Percentiles rank a stretch among this genome's conserved stretches.
These are phyloP conservation scores for Stratiolaelaps scimitus DNA, from an alignment of 1,140 invertebrate species.

Conservation along the genomic window DNA sequence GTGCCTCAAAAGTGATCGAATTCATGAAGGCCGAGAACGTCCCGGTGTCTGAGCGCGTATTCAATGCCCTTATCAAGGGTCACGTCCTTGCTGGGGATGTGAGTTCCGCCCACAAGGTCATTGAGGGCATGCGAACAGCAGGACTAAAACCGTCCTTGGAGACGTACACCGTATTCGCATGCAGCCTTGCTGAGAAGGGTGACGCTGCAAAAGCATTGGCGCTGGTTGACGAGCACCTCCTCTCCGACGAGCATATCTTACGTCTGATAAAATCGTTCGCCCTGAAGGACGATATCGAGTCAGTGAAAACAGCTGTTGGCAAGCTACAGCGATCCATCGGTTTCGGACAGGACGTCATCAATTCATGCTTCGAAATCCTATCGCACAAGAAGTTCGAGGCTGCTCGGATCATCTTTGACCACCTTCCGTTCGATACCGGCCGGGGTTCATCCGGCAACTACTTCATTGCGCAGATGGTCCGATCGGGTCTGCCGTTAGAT, in stretches of 20 bases:
- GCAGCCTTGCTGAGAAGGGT: not conserved
- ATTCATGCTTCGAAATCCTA: no score
- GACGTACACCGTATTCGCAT: not conserved
- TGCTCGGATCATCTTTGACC: no score
- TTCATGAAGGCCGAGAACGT: not conserved
- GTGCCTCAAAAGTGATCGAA: slow-evolving; percentile 17
- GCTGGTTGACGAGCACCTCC: not conserved
- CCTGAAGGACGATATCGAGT: not conserved
- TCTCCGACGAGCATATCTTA: slow-evolving; percentile 6
- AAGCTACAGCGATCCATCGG: no score
- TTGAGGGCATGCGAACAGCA: not conserved
- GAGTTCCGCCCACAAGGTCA: not conserved
- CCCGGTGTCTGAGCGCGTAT: not conserved
- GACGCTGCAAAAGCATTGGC: not conserved
- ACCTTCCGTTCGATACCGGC: no score
- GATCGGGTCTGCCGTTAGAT: no score
- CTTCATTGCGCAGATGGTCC: no score
- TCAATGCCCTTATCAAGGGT: slow-evolving; percentile 10
- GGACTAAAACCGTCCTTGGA: not conserved
- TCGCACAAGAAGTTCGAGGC: no score
- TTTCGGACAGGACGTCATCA: no score
- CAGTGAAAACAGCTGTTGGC: not conserved
- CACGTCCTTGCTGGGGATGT: not conserved
- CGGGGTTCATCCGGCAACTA: no score
- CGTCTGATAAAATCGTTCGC: not conserved